phyloP scores from a whole-genome alignment of 2,113 vertebrate species.

The Nothobranchius furzeri region DNA sequence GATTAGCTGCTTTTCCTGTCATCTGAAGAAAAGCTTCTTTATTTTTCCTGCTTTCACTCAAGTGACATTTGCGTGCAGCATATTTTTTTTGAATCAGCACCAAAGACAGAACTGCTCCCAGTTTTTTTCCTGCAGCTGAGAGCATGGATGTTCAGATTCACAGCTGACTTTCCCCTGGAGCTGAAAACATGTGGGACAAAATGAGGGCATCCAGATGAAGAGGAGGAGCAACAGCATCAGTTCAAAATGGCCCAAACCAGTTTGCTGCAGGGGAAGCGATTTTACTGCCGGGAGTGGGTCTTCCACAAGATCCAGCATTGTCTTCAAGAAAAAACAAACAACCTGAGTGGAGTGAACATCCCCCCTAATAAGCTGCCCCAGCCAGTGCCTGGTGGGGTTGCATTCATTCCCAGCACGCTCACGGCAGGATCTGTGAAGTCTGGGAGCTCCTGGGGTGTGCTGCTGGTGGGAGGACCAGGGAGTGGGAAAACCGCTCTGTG shows the following conservation, averaged over 20 bases:
- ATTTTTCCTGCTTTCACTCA: neutral
- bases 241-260: conserved; percentile 94
- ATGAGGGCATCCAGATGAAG: conserved; percentile 72
- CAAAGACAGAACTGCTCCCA: conserved; percentile 11
- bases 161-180: conserved; percentile 30
- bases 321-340: conserved; percentile 94
- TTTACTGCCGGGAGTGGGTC: conserved; percentile 99
- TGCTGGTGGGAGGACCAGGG: conserved; percentile 94
- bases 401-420: conserved; percentile 75
- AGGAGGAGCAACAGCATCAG: conserved; percentile 74
- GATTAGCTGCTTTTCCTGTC: conserved; percentile 27
- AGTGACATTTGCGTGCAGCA: conserved; percentile 8
- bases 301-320: conserved; percentile 99
- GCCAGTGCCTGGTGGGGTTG: conserved; percentile 36
- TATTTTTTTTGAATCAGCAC: conserved; percentile 10
- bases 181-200: conserved; percentile 49
- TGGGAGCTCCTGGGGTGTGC: conserved; percentile 86
- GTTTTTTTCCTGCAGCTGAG: conserved; percentile 15
- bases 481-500: conserved; percentile 95
- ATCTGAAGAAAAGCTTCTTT: conserved; percentile 23
- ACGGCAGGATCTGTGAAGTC: conserved; percentile 80
- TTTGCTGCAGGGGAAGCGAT: conserved; percentile 96
- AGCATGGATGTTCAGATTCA: conserved; percentile 57
- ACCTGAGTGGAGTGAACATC: conserved; percentile 72
- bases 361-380: conserved; percentile 78